These are phyloP conservation scores for Trissolcus japonicus DNA, from an alignment of 2,888 invertebrate genomes.

Conservation along the genomic window DNA sequence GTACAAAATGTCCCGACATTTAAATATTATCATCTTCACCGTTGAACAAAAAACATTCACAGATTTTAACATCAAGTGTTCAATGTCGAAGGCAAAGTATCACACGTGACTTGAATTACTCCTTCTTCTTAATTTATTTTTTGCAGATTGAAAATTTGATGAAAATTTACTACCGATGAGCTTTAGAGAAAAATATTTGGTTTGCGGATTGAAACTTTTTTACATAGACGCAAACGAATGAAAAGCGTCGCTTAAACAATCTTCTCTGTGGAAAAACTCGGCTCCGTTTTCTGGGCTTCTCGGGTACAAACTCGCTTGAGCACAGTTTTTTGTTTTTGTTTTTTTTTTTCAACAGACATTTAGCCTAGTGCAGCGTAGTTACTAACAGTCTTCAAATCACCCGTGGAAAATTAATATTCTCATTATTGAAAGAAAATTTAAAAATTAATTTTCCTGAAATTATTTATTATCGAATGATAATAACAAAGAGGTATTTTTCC, in stretches of 20 bases:
- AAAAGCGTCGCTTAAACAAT: neutral
- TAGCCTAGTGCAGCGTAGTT: too few relatives aligned
- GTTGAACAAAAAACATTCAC: conserved; percentile 45
- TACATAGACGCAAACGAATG: conserved; percentile 12
- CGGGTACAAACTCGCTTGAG: too few relatives aligned
- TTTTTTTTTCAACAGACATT: too few relatives aligned
- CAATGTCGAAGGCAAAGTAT: conserved; percentile 52
- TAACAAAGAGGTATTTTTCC: too few relatives aligned
- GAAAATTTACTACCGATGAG: conserved; percentile 31
- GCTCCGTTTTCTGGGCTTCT: conserved; percentile 23
- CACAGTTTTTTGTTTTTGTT: too few relatives aligned
- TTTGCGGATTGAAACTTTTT: conserved; percentile 29
- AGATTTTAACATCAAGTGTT: conserved; percentile 41
- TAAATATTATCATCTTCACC: conserved; percentile 49
- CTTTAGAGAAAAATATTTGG: conserved; percentile 41
- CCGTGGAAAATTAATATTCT: too few relatives aligned
- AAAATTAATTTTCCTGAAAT: too few relatives aligned
- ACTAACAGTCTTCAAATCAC: too few relatives aligned
- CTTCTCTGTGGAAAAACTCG: too few relatives aligned
- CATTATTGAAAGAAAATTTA: too few relatives aligned
- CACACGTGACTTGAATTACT: conserved; percentile 38
- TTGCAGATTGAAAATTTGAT: conserved; percentile 15
- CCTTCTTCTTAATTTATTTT: neutral
- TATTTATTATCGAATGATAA: too few relatives aligned
- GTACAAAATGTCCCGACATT: conserved; percentile 52